These are phyloP conservation scores for Brachionus koreanus DNA, from an alignment of 1,140 invertebrate species.

Conservation along the genomic window DNA sequence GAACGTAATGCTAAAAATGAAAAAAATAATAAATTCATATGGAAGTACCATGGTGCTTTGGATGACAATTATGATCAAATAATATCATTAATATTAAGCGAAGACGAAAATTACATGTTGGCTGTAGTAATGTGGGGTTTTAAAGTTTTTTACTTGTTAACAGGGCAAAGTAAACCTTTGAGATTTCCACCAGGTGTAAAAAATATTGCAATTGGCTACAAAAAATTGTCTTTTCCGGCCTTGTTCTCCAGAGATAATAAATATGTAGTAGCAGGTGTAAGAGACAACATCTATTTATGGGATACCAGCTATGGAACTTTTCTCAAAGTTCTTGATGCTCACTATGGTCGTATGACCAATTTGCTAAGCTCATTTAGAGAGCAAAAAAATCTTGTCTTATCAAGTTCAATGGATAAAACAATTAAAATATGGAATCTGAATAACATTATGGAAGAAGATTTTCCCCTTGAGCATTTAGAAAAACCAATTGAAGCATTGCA, in stretches of 20 bases:
- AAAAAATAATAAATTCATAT: constrained; percentile 45
- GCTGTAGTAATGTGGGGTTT: constrained; percentile 80
- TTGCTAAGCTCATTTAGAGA: constrained; percentile 74
- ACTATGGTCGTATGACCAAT: constrained; percentile 91
- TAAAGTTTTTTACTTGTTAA: constrained; percentile 67
- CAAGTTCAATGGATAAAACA: constrained; percentile 91
- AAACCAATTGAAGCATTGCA: constrained; percentile 83
- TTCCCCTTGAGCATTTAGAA: constrained; percentile 90
- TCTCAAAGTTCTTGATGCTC: constrained; percentile 74
- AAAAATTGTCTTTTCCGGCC: constrained; percentile 58
- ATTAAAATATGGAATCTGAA: constrained; percentile 99
- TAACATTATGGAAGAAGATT: constrained; percentile 95
- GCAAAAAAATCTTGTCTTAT: constrained; percentile 86
- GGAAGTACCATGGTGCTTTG: constrained; percentile 57
- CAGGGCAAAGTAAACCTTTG: constrained; percentile 60
- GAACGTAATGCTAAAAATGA: background rate
- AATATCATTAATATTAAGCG: constrained; percentile 75
- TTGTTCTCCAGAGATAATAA: constrained; percentile 82
- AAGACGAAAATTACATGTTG: constrained; percentile 72
- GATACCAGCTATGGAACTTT: constrained; percentile 63
- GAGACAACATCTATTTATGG: constrained; percentile 94
- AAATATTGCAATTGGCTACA: constrained; percentile 79
- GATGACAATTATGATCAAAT: constrained; percentile 61
- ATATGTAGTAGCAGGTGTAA: constrained; percentile 86
- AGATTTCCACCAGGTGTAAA: constrained; percentile 79